These are phyloP conservation scores for Otolemur crassicaudatus DNA, from an alignment of 2,797 vertebrate species.

Conservation along the genomic window DNA sequence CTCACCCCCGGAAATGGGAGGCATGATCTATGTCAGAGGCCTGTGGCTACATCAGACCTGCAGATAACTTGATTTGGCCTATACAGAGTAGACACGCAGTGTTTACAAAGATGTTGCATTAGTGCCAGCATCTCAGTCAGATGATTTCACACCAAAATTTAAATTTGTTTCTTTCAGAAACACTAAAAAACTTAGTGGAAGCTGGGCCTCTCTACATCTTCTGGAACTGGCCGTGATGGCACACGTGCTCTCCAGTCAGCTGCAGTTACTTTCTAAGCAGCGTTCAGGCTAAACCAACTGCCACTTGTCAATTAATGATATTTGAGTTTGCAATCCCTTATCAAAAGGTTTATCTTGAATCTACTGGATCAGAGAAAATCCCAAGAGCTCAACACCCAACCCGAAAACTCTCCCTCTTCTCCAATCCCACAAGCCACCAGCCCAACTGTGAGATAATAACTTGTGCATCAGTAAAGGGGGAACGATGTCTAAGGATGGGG, in stretches of 20 bases:
- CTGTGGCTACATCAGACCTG: not conserved
- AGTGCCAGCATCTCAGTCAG: not conserved
- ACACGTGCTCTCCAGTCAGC: rapidly evolving
- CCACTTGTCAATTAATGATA: not conserved
- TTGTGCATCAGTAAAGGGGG: not conserved
- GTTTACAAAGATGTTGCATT: not conserved
- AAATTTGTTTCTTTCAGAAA: not conserved
- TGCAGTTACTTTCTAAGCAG: not conserved
- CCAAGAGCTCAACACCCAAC: not conserved
- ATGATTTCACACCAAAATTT: not conserved
- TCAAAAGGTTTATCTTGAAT: not conserved
- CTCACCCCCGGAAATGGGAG: not conserved
- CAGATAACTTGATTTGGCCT: no score
- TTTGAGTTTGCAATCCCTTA: not conserved
- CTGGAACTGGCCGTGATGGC: not conserved
- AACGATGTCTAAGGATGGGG: not conserved
- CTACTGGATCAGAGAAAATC: not conserved
- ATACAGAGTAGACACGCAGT: not conserved
- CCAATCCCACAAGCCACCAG: not conserved
- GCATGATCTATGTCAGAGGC: not conserved
- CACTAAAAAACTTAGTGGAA: not conserved
- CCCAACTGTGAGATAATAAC: not conserved
- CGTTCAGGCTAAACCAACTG: no score
- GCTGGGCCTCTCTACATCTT: not conserved
- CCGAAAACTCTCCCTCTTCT: not conserved